A percentile compares a stretch with the other conserved stretches of the same genome.
phyloP scores from a whole-genome alignment of 2,888 invertebrate species.

The Sesia apiformis region DNA sequence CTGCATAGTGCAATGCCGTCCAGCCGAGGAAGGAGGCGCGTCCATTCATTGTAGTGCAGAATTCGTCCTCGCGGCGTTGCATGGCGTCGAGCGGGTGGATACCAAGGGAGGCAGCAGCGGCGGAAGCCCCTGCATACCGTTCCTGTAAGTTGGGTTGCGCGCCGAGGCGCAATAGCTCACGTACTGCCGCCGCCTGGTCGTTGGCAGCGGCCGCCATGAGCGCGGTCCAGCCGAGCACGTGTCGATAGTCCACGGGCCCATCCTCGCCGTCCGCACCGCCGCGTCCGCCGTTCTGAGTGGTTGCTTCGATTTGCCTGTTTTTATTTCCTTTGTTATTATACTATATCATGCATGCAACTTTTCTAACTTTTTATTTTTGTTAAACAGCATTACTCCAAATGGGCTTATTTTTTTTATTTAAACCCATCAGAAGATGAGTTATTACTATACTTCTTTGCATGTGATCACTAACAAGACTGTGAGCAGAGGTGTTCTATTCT shows the following conservation, averaged over 20 bases:
- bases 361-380: too few species aligned
- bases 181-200: conserved; percentile 76
- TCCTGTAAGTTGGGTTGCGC: conserved; percentile 86
- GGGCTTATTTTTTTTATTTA: too few species aligned
- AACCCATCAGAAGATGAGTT: too few species aligned
- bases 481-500: too few species aligned
- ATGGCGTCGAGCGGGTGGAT: conserved; percentile 83
- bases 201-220: conserved; percentile 90
- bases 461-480: too few species aligned
- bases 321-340: neutral
- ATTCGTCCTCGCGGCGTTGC: conserved; percentile 86
- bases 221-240: conserved; percentile 90
- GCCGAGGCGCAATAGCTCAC: conserved; percentile 80
- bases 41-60: conserved; percentile 80
- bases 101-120: conserved; percentile 78
- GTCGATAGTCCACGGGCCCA: conserved; percentile 79
- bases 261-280: conserved; percentile 41
- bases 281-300: conserved; percentile 8
- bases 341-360: too few species aligned
- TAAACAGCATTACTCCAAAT: too few species aligned
- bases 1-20: conserved; percentile 93
- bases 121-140: conserved; percentile 81
- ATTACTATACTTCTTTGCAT: too few species aligned
- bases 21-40: conserved; percentile 87
- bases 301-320: conserved; percentile 40